These are phyloP conservation scores for Synanthedon formicaeformis DNA, from an alignment of 2,888 invertebrate genomes.

Conservation along the genomic window DNA sequence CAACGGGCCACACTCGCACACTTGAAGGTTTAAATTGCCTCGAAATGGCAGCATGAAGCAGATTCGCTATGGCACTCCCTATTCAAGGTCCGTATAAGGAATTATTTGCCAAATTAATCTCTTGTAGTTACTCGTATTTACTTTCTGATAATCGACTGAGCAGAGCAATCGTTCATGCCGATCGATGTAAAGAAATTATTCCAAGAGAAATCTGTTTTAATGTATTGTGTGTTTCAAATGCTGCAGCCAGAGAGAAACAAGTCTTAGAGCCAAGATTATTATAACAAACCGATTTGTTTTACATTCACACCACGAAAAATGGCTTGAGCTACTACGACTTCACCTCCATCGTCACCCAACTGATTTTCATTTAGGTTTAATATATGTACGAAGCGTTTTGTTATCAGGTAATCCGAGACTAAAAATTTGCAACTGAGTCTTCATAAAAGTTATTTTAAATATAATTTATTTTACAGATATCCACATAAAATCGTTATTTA, in stretches of 20 bases:
- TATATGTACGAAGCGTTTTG: constrained; percentile 13
- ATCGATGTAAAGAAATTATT: constrained; percentile 25
- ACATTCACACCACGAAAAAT: constrained; percentile 26
- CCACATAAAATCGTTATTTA: no score
- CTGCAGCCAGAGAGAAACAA: constrained; percentile 21
- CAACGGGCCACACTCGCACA: no score
- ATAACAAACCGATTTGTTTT: constrained; percentile 27
- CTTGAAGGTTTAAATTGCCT: constrained; percentile 21
- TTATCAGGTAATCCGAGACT: constrained; percentile 20
- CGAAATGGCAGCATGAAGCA: constrained; percentile 23
- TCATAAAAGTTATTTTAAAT: no score
- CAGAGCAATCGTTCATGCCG: constrained; percentile 21
- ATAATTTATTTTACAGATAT: no score
- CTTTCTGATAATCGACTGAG: constrained; percentile 26
- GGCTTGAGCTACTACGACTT: constrained; percentile 22
- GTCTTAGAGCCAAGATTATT: constrained; percentile 34
- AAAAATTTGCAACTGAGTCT: no score
- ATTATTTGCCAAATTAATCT: constrained; percentile 44
- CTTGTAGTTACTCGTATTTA: constrained; percentile 21
- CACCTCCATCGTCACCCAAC: constrained; percentile 29
- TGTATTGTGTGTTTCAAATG: constrained; percentile 31
- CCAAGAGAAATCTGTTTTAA: constrained; percentile 44
- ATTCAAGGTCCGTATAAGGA: constrained; percentile 23
- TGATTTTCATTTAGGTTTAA: constrained; percentile 35
- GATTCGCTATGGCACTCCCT: constrained; percentile 21